Evolutionary conservation across 2,113 vertebrate species (phyloP).

Genomic region (Atractosteus spatula): DNA sequence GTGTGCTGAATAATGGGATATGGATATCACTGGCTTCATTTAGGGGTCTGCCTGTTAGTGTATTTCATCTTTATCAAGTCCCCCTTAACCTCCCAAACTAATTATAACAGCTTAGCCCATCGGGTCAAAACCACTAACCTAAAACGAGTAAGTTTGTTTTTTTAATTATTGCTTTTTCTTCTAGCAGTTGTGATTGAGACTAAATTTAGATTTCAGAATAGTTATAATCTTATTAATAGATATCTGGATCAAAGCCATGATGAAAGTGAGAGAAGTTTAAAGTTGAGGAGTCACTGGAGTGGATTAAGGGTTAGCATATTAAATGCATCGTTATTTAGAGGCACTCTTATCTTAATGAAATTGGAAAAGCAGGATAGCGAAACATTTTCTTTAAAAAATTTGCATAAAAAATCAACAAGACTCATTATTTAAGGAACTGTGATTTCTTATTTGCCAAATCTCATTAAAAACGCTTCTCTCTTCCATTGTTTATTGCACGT

Average conservation of each 20-base stretch:
- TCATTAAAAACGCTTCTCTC: conserved; percentile 65
- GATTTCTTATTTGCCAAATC: conserved; percentile 69
- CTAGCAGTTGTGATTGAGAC: background rate
- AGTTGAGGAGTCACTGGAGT: conserved; percentile 57
- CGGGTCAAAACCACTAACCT: background rate
- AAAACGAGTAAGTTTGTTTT: background rate
- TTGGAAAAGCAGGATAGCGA: conserved; percentile 65
- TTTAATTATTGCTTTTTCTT: background rate
- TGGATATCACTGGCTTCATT: conserved; percentile 63
- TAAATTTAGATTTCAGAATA: background rate
- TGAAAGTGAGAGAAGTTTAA: conserved; percentile 41
- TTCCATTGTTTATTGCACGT: conserved; percentile 70
- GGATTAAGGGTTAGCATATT: conserved; percentile 65
- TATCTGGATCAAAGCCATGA: conserved; percentile 53
- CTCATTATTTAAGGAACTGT: conserved; percentile 75
- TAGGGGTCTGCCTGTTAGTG: conserved; percentile 37
- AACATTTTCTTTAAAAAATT: conserved; percentile 61
- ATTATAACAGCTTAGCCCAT: background rate
- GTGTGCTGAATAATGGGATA: conserved; percentile 63
- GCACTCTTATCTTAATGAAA: conserved; percentile 72
- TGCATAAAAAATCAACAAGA: conserved; percentile 53
- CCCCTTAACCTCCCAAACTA: background rate
- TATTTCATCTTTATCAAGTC: conserved; percentile 3
- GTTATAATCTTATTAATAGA: conserved; percentile 30
- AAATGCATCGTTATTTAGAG: conserved; percentile 65